Base-by-base conservation (phyloP, 2,888 invertebrate species). In the Eristalis intricaria region DNA sequence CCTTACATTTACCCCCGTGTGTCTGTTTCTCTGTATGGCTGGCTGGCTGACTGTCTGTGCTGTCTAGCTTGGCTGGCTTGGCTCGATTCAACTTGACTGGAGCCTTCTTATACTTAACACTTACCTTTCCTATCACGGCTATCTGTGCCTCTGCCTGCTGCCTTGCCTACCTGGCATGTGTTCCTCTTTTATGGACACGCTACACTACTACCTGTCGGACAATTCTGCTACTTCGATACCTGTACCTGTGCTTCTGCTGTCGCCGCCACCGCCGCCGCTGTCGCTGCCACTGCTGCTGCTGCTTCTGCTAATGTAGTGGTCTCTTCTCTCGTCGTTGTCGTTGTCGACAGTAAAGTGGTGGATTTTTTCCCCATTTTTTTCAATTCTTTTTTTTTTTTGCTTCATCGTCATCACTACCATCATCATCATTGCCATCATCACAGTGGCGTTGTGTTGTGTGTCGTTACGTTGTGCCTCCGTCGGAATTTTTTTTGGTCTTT, bases 1-100 rank as follows among this genome's bases (percentile, higher is more conserved):
- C 76, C 79, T 87, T 87, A 77, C 79, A 83, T 87, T 84, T 87
- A 79, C 78, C 78, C 83, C 43, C 71, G 75, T 87, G 70, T 83
- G 56, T 83, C 69, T 7, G 60, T 69, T 78, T 71, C 35, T 73
- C 71, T 87, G 71, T 83, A 58, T 83, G 71, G 35, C 69, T 69
- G 73, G 35, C 43, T 69, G 58, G 70, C 61, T 69, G 60, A 26
- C 60, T 26, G 26, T 26, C 26, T 26, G 26, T 26, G 26, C 26
- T 26, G 26, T 26, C 26, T 26, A 26, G 26, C 26, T 26, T 26
- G 26, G 26, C 26, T 60, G 50, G 50, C 7, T 63, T 26, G 32
- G 15, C 19, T 63, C 63, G 32, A 63, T n/a, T 63, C 19, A 19
- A 63, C 29, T 63, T 29, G 61, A 32, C 29, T 29, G n/a, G 61